Base-by-base conservation (phyloP, 2,888 invertebrate species). In the Philopedon plagiatum region DNA sequence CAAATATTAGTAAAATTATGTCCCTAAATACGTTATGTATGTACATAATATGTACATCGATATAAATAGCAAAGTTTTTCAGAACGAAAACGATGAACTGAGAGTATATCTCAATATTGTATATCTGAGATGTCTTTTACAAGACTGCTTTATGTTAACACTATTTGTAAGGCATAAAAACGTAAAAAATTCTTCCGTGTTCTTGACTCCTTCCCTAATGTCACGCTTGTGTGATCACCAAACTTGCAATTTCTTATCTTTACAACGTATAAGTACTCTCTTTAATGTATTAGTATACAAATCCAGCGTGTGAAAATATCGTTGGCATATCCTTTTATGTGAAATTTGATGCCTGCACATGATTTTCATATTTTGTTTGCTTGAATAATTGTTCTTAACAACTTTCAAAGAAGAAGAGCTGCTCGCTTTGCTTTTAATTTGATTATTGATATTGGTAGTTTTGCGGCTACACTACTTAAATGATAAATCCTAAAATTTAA, bases 181-280 rank as follows among this genome's bases (percentile, higher is more conserved):
- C 7, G n/a, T 46, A 11, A n/a, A 58, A 19, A 41, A 39, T 34
- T 63, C 63, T 63, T 63, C 51, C 51, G 63, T 60, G 49, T 65
- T 71, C 60, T 46, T 60, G 54, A 46, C 58, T 64, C 21, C 46
- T 57, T 51, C 23, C 26, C 57, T 15, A 9, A 41, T 64, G 65
- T 71, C 71, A 71, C 71, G 71, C 46, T 58, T 60, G 54, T 56
- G 39, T 65, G 71, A 60, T 60, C 64, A 54, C 71, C 65, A 71
- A 71, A 65, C 64, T 65, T 49, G 71, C 58, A 64, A 60, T 60
- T 58, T 71, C 71, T 71, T 71, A 71, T 71, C 71, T 63, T n/a
- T 63, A 26, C 18, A 57, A 39, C 32, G 49, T 63, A 26, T 57
- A 67, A 57, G 70, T 62, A 69, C 56, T 44, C 68, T 68, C 39